Evolutionary conservation across 2,797 vertebrate genomes (phyloP).

Genomic region (Coregonus ussuriensis): DNA sequence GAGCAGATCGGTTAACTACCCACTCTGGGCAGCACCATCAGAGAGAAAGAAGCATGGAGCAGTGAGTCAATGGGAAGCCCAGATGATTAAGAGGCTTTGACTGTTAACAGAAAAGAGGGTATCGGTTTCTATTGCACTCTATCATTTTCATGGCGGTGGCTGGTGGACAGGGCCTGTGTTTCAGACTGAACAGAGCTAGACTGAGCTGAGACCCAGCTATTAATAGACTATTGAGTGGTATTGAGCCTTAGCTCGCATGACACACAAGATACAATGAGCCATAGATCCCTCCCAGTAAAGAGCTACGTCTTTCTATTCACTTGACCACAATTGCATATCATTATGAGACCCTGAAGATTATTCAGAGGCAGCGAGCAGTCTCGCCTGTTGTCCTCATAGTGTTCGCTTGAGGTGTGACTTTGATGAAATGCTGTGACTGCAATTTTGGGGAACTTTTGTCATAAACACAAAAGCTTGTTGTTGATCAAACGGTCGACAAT

Average conservation of each 20-base stretch:
- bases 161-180: slow-evolving; percentile 70
- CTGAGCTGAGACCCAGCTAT: slow-evolving; percentile 75
- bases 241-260: slow-evolving; percentile 80
- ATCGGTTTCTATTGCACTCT: slow-evolving; percentile 78
- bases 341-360: slow-evolving; percentile 72
- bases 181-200: slow-evolving; percentile 70
- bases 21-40: slow-evolving; percentile 64
- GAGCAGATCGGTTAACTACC: slow-evolving; percentile 62
- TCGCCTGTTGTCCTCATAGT: slow-evolving; percentile 41
- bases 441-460: slow-evolving; percentile 74
- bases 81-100: slow-evolving; percentile 86
- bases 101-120: slow-evolving; percentile 78
- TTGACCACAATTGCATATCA: slow-evolving; percentile 82
- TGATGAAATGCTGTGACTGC: slow-evolving; percentile 60
- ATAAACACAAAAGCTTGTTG: slow-evolving; percentile 66
- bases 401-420: slow-evolving; percentile 57
- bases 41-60: slow-evolving; percentile 60
- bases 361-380: slow-evolving; percentile 29
- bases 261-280: slow-evolving; percentile 82
- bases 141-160: slow-evolving; percentile 73
- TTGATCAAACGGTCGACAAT: slow-evolving; percentile 38
- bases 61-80: slow-evolving; percentile 79
- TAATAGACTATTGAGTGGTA: slow-evolving; percentile 86
- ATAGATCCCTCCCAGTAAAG: slow-evolving; percentile 74
- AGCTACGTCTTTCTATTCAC: slow-evolving; percentile 75